These are phyloP conservation scores for Enteromius treurensis DNA, from an alignment of 2,797 vertebrate genomes.

Conservation along the genomic window DNA sequence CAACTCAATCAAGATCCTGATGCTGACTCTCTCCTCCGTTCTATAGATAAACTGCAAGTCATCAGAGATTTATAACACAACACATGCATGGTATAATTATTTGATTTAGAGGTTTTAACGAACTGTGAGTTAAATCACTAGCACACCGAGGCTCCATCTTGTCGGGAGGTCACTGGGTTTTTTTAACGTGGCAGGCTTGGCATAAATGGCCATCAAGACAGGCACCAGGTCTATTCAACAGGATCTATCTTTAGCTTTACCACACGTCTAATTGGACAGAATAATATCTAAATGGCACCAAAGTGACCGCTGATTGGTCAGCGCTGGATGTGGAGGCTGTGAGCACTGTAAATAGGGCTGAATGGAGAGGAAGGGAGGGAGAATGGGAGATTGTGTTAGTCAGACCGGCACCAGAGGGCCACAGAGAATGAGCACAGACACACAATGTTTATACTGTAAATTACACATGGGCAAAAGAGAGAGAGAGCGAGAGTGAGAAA, in stretches of 20 bases:
- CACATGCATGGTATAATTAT: neutral
- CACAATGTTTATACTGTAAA: constrained; percentile 64
- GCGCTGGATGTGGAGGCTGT: constrained; percentile 43
- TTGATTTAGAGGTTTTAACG: constrained; percentile 10
- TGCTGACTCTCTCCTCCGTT: neutral
- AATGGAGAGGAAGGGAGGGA: constrained; percentile 55
- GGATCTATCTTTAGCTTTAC: constrained; percentile 55
- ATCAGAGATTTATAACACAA: neutral
- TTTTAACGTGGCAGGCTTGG: constrained; percentile 38
- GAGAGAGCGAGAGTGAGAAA: constrained; percentile 28
- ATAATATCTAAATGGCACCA: constrained; percentile 59
- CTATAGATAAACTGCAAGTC: neutral
- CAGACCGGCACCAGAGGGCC: constrained; percentile 62
- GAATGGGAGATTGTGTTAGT: constrained; percentile 60
- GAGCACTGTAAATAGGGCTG: constrained; percentile 54
- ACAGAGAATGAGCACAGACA: constrained; percentile 54
- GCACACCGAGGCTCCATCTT: neutral
- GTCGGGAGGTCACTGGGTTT: constrained; percentile 13
- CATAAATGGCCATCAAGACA: constrained; percentile 42
- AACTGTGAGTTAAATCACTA: constrained; percentile 6
- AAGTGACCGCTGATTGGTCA: constrained; percentile 58
- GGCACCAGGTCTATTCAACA: constrained; percentile 42
- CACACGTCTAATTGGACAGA: constrained; percentile 48
- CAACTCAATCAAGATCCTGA: neutral
- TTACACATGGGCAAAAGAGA: constrained; percentile 59